Evolutionary conservation across 1,140 invertebrate genomes (phyloP).

Genomic region (Platorchestia sp.): DNA sequence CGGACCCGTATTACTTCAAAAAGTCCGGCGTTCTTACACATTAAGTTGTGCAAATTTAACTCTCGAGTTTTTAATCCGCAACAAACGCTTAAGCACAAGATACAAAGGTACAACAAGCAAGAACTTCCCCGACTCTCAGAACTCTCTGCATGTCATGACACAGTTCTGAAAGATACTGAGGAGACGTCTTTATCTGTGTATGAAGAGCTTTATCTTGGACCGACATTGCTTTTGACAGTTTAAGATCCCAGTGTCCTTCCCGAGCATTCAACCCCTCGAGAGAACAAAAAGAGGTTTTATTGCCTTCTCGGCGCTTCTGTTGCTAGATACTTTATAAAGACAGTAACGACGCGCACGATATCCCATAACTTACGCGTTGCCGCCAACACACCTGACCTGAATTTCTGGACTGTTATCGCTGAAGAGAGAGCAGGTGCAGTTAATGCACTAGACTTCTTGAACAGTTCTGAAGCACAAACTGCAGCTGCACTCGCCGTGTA

Average conservation of each 20-base stretch:
- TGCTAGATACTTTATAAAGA: background rate
- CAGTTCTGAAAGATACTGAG: background rate
- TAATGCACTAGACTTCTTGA: background rate
- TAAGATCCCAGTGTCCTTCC: background rate
- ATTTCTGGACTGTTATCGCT: background rate
- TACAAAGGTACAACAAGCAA: background rate
- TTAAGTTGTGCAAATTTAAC: background rate
- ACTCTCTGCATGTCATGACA: background rate
- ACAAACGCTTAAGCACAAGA: background rate
- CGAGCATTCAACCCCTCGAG: background rate
- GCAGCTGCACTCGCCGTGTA: background rate
- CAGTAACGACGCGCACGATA: background rate
- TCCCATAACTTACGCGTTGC: background rate
- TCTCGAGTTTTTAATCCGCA: background rate
- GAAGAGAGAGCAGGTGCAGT: background rate
- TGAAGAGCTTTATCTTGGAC: background rate
- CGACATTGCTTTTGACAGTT: background rate
- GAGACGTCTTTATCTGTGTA: background rate
- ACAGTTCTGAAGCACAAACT: background rate
- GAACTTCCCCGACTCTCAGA: background rate
- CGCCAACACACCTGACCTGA: background rate
- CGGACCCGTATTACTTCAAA: background rate
- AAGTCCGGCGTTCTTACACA: no score
- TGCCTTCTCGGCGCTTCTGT: background rate
- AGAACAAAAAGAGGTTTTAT: background rate